Conservation (phyloP, 2,113 vertebrate species). For the Peromyscus maniculatus region DNA sequence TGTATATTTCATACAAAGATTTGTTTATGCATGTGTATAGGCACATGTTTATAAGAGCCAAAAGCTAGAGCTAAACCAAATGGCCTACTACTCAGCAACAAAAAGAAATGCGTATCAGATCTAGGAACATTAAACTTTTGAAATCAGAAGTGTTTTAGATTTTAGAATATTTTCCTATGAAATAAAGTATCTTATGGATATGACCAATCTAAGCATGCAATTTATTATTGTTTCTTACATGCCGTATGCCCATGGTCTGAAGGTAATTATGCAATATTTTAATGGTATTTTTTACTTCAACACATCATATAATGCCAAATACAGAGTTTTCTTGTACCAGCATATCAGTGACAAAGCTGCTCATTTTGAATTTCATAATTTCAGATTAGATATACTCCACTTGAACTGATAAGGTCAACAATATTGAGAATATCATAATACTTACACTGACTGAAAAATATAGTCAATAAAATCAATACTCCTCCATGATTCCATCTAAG, state of each 20-base stretch:
- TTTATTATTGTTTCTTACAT: constrained; percentile 1
- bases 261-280: constrained; percentile 6
- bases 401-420: constrained; percentile 4
- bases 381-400: not conserved
- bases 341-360: constrained; percentile 1
- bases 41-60: constrained; percentile 47
- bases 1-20: not conserved
- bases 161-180: not conserved
- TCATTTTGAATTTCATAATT: constrained; percentile 12
- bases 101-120: constrained; percentile 15
- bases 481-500: constrained; percentile 15
- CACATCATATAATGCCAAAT: not conserved
- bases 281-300: not conserved
- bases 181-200: not conserved
- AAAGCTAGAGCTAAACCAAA: constrained; percentile 22
- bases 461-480: not conserved
- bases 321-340: not conserved
- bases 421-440: constrained; percentile 32
- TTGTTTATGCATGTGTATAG: not conserved
- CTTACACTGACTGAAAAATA: constrained; percentile 54
- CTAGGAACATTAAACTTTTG: not conserved
- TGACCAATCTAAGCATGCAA: constrained; percentile 3
- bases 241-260: not conserved
- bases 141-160: not conserved
- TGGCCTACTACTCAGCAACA: not conserved